phyloP scores from a whole-genome alignment of 2,797 vertebrate species.

The Chelonia mydas region DNA sequence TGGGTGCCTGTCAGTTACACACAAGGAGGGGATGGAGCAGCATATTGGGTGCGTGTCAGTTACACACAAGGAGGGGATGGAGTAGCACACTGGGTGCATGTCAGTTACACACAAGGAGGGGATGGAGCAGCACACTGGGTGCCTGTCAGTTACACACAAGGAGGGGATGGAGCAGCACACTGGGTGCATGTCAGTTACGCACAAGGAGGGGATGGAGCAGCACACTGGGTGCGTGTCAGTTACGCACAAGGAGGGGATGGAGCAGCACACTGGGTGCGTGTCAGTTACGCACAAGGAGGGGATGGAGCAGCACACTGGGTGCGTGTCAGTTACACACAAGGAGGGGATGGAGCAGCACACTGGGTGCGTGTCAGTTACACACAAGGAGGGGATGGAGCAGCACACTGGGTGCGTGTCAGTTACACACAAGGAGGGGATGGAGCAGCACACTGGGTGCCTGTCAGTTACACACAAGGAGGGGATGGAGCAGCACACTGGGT shows the following conservation, averaged over 20 bases:
- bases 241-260: not conserved
- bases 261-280: not conserved
- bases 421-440: not conserved
- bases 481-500: not conserved
- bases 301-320: not conserved
- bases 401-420: not conserved
- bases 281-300: not conserved
- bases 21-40: not conserved
- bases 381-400: not conserved
- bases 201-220: not conserved
- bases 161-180: not conserved
- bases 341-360: not conserved
- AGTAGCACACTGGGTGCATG: not conserved
- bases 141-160: not conserved
- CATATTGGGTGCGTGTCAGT: not conserved
- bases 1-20: not conserved
- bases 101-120: not conserved
- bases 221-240: not conserved
- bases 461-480: not conserved
- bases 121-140: not conserved
- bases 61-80: not conserved
- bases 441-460: not conserved
- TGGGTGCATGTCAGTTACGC: not conserved
- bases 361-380: not conserved
- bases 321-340: not conserved